phyloP scores from a whole-genome alignment of 2,888 invertebrate genomes.

The Heliconius aoede region DNA sequence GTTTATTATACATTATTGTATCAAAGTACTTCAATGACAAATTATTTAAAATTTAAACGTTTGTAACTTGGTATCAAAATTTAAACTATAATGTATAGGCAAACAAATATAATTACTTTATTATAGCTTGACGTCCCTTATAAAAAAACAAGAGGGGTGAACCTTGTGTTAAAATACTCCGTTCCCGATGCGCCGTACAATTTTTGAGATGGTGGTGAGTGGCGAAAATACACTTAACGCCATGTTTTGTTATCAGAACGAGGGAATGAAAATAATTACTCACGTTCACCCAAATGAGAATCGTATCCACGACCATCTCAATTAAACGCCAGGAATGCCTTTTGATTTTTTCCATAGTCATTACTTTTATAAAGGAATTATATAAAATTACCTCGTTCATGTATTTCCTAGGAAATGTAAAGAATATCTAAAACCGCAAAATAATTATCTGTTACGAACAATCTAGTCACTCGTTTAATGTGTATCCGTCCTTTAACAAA shows the following conservation, averaged over 20 bases:
- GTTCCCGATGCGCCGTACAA: not conserved
- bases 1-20: not conserved
- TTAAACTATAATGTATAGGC: not conserved
- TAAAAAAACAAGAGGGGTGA: no score
- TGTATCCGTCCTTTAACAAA: not conserved
- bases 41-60: not conserved
- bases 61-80: not conserved
- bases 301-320: no score
- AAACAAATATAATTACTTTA: not conserved
- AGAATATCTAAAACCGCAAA: conserved; percentile 17
- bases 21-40: not conserved
- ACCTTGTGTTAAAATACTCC: not conserved
- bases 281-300: not conserved
- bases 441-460: not conserved
- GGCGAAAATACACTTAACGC: no score
- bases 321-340: no score
- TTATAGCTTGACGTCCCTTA: no score
- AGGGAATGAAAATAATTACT: no score
- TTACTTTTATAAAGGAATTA: not conserved
- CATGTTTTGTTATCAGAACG: no score
- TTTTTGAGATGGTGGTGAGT: no score
- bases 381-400: not conserved
- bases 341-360: not conserved
- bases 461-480: not conserved
- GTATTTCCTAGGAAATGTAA: conserved; percentile 19